Percentiles rank a stretch among this genome's conserved stretches.
phyloP scores from a whole-genome alignment of 2,888 invertebrate genomes.

The Trissoscelio sp. region DNA sequence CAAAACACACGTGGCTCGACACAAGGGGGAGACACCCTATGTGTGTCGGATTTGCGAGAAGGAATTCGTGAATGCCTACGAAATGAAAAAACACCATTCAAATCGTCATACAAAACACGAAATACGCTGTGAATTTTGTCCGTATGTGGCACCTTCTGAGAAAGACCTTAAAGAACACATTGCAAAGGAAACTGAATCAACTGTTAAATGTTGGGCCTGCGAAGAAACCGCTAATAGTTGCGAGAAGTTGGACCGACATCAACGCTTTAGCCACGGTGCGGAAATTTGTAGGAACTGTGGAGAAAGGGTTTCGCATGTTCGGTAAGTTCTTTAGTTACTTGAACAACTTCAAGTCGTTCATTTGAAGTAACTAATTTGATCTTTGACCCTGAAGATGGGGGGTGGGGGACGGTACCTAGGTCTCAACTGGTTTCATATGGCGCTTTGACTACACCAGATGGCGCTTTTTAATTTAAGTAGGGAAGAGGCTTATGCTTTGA shows the following conservation, averaged over 20 bases:
- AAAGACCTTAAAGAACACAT: slow-evolving; percentile 70
- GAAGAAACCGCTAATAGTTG: slow-evolving; percentile 65
- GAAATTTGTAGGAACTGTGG: slow-evolving; percentile 56
- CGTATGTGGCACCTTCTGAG: slow-evolving; percentile 62
- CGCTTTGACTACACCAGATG: no score
- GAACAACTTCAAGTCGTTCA: no score
- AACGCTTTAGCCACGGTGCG: slow-evolving; percentile 69
- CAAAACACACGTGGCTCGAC: slow-evolving; percentile 78
- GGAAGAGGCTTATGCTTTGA: no score
- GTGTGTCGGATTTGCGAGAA: slow-evolving; percentile 77
- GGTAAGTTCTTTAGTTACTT: no score
- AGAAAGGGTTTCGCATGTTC: slow-evolving; percentile 48
- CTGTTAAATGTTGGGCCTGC: slow-evolving; percentile 72
- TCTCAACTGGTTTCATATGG: no score
- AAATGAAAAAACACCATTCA: slow-evolving; percentile 76
- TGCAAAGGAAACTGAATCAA: slow-evolving; percentile 45
- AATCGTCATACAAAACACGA: slow-evolving; percentile 73
- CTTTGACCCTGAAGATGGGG: no score
- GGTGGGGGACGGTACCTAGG: no score
- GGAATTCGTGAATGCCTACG: slow-evolving; percentile 75
- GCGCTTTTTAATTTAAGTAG: no score
- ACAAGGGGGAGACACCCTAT: slow-evolving; percentile 76
- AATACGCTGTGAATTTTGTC: slow-evolving; percentile 71
- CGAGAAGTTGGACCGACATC: slow-evolving; percentile 68
- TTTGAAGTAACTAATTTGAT: no score